These are phyloP conservation scores for Ophioderma brevispina DNA, from an alignment of 35 echinoderm and acorn worm genomes.

Conservation along the genomic window DNA sequence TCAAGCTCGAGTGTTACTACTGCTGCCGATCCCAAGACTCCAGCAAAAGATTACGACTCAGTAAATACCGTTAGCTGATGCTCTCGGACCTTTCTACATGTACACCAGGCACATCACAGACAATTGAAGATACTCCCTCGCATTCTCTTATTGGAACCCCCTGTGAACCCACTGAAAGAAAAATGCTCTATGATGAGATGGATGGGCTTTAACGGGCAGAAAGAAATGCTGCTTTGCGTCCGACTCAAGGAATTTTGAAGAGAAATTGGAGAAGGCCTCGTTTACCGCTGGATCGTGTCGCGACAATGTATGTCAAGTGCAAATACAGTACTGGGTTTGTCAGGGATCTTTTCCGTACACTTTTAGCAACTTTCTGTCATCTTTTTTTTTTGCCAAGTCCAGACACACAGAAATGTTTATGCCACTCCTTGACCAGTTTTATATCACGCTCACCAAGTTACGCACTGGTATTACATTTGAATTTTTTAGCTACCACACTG, in stretches of 20 bases:
- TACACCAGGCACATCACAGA: background rate
- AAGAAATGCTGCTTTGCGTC: slow-evolving; percentile 12
- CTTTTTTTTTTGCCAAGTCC: background rate
- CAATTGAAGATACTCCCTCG: background rate
- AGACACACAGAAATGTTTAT: background rate
- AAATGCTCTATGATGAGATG: slow-evolving; percentile 49
- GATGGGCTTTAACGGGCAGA: slow-evolving; percentile 33
- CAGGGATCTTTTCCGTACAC: slow-evolving; percentile 11
- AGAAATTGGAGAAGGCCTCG: slow-evolving; percentile 34
- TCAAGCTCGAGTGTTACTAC: background rate
- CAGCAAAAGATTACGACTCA: background rate
- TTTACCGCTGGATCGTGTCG: slow-evolving; percentile 24
- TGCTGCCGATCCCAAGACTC: background rate
- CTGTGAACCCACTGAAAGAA: background rate
- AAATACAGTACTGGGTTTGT: slow-evolving; percentile 37
- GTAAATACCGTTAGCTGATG: slow-evolving; percentile 20
- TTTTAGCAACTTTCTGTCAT: slow-evolving; percentile 15
- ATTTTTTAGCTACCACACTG: background rate
- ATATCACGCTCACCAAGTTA: slow-evolving; percentile 16
- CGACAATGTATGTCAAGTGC: slow-evolving; percentile 29
- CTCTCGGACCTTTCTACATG: background rate
- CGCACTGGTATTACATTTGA: slow-evolving; percentile 20
- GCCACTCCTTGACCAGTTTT: slow-evolving; percentile 15
- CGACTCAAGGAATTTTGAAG: slow-evolving; percentile 16
- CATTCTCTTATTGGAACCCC: too few relatives aligned